Evolutionary conservation across 2,888 invertebrate species (phyloP).

Genomic region (Myathropa florea): DNA sequence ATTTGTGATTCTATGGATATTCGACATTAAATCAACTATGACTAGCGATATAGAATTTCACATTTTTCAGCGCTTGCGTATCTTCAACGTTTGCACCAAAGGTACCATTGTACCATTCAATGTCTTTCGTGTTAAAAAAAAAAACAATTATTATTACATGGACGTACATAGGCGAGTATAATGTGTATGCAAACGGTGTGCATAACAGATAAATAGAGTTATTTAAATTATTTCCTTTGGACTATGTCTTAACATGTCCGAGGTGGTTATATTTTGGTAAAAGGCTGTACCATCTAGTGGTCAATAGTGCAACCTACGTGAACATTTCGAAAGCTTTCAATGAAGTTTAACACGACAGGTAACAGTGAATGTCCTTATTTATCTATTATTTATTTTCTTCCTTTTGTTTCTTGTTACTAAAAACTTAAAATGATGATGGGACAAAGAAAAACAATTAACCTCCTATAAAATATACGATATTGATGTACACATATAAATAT

Average conservation of each 20-base stretch:
- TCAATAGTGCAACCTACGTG: neutral
- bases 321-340: neutral
- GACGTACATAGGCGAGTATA: neutral
- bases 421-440: no score
- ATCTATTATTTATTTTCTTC: neutral
- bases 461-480: no score
- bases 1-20: neutral
- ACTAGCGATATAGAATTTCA: neutral
- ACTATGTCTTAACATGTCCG: neutral
- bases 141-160: neutral
- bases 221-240: neutral
- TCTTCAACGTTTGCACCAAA: neutral
- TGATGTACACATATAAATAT: no score
- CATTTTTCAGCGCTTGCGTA: slow-evolving; percentile 22
- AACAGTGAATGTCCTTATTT: neutral
- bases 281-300: neutral
- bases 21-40: neutral
- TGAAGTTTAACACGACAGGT: no score
- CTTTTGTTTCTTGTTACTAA: no score
- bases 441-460: no score
- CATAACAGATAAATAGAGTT: neutral
- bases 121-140: neutral
- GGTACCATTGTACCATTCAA: neutral
- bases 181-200: neutral
- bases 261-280: neutral